These are phyloP conservation scores for Stictonetta naevosa DNA, from an alignment of 2,113 vertebrate species.

Conservation along the genomic window DNA sequence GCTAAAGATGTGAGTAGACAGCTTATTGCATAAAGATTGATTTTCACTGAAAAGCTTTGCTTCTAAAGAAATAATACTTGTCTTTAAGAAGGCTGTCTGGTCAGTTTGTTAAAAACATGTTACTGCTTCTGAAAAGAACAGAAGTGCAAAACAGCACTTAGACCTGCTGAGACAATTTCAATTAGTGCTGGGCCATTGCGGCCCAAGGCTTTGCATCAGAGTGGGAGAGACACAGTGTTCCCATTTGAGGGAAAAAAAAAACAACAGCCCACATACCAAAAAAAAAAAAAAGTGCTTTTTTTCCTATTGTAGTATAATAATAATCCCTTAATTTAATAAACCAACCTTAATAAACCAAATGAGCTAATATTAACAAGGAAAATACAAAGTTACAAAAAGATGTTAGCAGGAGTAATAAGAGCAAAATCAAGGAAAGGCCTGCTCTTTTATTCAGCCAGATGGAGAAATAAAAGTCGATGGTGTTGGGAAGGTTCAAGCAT, in stretches of 20 bases:
- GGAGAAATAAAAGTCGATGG: not conserved
- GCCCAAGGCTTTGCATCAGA: not conserved
- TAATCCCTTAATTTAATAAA: not conserved
- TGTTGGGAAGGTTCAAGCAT: not conserved
- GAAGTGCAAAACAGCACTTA: not conserved
- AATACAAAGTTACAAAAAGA: not conserved
- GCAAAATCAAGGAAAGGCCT: not conserved
- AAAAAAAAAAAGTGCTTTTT: not conserved
- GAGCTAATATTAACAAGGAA: not conserved
- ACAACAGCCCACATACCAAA: not conserved
- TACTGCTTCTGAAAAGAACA: not conserved
- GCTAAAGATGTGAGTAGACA: not conserved
- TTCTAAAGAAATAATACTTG: conserved; percentile 1
- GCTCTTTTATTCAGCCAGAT: not conserved
- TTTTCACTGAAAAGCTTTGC: conserved; percentile 15
- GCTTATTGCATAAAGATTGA: conserved; percentile 4
- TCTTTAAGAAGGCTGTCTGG: not conserved
- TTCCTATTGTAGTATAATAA: not conserved
- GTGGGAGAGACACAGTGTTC: not conserved
- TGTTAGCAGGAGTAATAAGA: not conserved
- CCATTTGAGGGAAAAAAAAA: not conserved
- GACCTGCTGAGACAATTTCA: not conserved
- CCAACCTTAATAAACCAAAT: no score
- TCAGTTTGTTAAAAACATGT: conserved; percentile 8
- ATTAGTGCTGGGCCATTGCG: not conserved